Conservation (phyloP, 2,797 vertebrate genomes). For the Peromyscus nudipes region DNA sequence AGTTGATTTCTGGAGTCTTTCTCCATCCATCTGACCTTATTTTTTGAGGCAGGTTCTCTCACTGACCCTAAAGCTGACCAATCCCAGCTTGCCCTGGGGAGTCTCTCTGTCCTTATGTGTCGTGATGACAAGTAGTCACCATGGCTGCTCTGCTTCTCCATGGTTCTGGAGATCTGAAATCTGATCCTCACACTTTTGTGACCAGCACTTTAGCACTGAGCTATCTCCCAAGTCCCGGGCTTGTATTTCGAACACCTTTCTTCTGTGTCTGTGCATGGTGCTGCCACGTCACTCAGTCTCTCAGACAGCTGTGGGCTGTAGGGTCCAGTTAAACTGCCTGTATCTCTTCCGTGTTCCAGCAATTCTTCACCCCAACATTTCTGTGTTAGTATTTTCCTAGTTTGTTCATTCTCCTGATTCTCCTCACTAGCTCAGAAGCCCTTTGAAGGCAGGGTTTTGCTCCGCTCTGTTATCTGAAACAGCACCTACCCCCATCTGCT, state of each 20-base stretch:
- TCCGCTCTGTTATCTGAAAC: background rate
- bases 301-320: background rate
- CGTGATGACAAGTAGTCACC: background rate
- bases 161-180: background rate
- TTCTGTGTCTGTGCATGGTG: background rate
- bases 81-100: background rate
- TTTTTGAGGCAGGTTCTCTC: background rate
- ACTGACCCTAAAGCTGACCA: background rate
- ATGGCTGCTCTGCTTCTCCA: no score
- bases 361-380: background rate
- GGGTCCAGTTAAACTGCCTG: background rate
- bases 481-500: background rate
- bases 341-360: background rate
- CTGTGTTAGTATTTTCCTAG: background rate
- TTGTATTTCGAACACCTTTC: background rate
- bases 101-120: background rate
- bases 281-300: background rate
- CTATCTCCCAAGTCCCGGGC: background rate
- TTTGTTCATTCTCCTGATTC: background rate
- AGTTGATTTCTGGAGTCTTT: background rate
- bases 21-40: background rate
- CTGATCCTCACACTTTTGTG: background rate
- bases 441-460: background rate
- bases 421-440: background rate
- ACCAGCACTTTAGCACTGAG: background rate